These are phyloP conservation scores for Cephus pulcher DNA, from an alignment of 2,888 invertebrate genomes.

Conservation along the genomic window DNA sequence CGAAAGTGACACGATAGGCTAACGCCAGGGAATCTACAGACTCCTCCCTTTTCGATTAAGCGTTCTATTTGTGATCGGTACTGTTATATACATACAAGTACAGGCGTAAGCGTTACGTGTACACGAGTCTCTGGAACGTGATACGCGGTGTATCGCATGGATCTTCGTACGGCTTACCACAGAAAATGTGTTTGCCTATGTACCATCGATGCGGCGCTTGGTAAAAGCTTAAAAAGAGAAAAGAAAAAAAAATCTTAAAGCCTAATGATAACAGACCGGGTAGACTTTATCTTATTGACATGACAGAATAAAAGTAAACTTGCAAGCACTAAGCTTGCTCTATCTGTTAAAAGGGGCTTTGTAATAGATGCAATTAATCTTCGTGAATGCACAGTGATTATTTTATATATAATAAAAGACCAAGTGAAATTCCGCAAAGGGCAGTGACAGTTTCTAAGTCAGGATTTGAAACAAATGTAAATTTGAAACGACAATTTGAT, in stretches of 20 bases:
- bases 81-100: not conserved
- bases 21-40: not conserved
- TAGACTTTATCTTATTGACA: not conserved
- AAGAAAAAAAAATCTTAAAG: not conserved
- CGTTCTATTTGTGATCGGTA: not conserved
- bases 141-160: not conserved
- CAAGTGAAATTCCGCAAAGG: not conserved
- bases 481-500: not conserved
- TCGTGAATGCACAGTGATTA: no score
- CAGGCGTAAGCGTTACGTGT: not conserved
- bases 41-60: not conserved
- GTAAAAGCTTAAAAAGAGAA: not conserved
- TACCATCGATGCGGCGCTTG: not conserved
- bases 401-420: no score
- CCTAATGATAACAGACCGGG: not conserved
- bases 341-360: no score
- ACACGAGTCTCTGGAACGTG: not conserved
- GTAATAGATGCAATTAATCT: no score
- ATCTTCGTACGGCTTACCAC: constrained; percentile 3
- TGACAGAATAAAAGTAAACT: not conserved
- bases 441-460: not conserved
- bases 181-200: not conserved
- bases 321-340: not conserved
- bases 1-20: not conserved
- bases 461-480: not conserved